These are phyloP conservation scores for Gallinago undulata DNA, from an alignment of 2,113 vertebrate genomes.

Conservation along the genomic window DNA sequence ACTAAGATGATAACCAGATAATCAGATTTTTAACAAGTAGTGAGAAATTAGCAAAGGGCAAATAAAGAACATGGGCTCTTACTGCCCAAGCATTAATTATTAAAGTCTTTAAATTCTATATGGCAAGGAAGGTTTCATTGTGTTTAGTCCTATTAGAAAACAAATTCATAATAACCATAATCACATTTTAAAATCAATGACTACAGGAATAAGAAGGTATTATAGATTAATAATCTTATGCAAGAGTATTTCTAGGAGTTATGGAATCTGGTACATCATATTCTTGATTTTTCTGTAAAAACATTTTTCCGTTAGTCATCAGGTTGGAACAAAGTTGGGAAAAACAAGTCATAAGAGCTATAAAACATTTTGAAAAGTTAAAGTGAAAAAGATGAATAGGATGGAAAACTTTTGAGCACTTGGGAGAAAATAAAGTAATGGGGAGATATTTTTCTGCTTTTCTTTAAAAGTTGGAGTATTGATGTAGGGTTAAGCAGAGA, in stretches of 20 bases:
- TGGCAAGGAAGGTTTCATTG: background rate
- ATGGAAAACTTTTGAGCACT: background rate
- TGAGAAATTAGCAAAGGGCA: background rate
- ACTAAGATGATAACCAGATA: background rate
- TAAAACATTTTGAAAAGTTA: slow-evolving; percentile 39
- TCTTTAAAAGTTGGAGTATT: background rate
- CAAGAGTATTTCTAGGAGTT: background rate
- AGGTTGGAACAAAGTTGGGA: slow-evolving; percentile 20
- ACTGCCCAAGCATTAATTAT: background rate
- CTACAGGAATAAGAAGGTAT: background rate
- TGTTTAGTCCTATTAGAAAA: background rate
- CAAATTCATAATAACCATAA: background rate
- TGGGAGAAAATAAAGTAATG: background rate
- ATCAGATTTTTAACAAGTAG: background rate
- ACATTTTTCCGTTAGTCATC: slow-evolving; percentile 37
- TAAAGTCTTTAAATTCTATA: background rate
- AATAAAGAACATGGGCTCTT: background rate
- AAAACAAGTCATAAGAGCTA: slow-evolving; percentile 3
- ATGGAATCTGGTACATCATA: background rate
- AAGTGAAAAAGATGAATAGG: background rate
- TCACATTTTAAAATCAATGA: background rate
- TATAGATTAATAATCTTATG: background rate
- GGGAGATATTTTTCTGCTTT: background rate
- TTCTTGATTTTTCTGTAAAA: slow-evolving; percentile 1
- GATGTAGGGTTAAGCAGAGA: background rate